Evolutionary conservation across 2,797 vertebrate species (phyloP), one percentile per base, ranked within the genome.

Genomic region (Otolemur crassicaudatus): DNA sequence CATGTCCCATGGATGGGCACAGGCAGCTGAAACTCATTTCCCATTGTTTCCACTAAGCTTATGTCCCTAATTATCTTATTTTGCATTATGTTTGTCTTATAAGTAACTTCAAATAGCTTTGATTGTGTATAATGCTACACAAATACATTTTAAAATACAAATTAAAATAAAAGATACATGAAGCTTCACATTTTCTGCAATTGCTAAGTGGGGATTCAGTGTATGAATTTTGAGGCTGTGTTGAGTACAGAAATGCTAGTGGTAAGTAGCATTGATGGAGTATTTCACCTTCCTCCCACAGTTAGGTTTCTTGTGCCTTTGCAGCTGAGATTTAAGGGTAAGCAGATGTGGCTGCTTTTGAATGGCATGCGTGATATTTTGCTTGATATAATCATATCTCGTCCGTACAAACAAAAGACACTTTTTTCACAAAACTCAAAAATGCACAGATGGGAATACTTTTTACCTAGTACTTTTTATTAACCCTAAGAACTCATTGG

Each of bases 61-160:
- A 81, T 63, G n/a, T 34, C 31, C 20, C 27, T 70, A n/a, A 46
- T 75, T 37, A 6, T 43, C 61, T 69, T 73, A 49, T 81, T 80
- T 73, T 95, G 34, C 13, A 46, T 43, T 87, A 43, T 96, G 65
- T 65, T 96, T 88, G 53, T 23, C n/a, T 60, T 60, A 7, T 63
- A 83, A 95, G 11, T 23, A 69, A 16, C 67, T 80, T 87, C 11
- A 67, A 37, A 73, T 46, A 29, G n/a, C 61, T 84, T 69, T 91
- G 23, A 69, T 84, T 40, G 14, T 31, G 56, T 63, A 92, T 12
- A 86, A 77, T 72, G 9, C 69, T 37, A 73, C 89, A 72, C 72
- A 93, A 87, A 87, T 69, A 37, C 13, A n/a, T 25, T 7, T 20
- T 67, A 31, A 94, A 79, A 82, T 56, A 23, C 37, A 93, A 90